Evolutionary conservation across 2,797 vertebrate genomes (phyloP), one percentile per base, ranked within the genome.

Genomic region (Triplophysa bombifrons): DNA sequence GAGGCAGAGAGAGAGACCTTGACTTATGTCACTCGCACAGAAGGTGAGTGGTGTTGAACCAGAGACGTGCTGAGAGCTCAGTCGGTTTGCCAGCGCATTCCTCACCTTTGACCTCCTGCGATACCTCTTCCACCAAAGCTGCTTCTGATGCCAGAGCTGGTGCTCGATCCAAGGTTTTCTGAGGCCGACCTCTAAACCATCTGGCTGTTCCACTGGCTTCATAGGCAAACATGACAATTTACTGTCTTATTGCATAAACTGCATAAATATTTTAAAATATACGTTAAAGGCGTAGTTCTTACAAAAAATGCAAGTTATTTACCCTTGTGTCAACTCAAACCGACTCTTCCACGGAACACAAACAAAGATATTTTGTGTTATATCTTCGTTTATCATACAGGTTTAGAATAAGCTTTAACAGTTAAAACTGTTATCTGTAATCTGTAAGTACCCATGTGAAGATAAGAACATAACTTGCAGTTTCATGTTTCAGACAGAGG

Each of bases 31-130:
- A 17, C 50, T 20, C 50, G 46, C 50, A 44, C 20, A 55, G 34
- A 65, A 41, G 48, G 71, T 78, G 27, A 44, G 58, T 63, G 55
- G 58, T 51, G 72, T 72, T 72, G 68, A 78, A 72, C 77, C 69
- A 65, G 69, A 19, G 69, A 71, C 30, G 50, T 72, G 34, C 17
- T 44, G 13, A 16, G 34, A 34, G 6, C 14, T 63, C 25, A 4
- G 38, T 22, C 16, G 22, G 66, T n/a, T 44, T 38, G 56, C 76
- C 76, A 53, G 12, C 61, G 14, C 44, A 70, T 27, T 70, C 2
- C 38, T 78, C 76, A 25, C 67, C 44, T 77, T 61, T 61, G 20
- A 77, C 66, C 56, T 25, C 20, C 9, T 58, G 53, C 4, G 7
- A 56, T 25, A n/a, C n/a, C 9, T 55, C 8, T n/a, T 20, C 9